Percentiles rank a stretch among this genome's conserved stretches.
Evolutionary conservation across 2,113 vertebrate genomes (phyloP).

Genomic region (Capreolus pygargus): DNA sequence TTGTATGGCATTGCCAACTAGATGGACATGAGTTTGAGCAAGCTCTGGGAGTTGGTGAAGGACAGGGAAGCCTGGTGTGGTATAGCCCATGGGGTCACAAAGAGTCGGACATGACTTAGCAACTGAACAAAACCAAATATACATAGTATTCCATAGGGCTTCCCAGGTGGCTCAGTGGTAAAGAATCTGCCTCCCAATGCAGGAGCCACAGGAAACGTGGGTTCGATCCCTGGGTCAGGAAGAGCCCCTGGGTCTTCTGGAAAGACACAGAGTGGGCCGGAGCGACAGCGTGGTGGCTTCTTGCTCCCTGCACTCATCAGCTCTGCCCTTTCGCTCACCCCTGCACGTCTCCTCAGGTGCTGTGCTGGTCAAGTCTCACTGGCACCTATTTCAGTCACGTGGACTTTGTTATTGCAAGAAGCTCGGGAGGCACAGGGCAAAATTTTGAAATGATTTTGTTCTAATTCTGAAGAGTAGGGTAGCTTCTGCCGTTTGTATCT

Average conservation of each 20-base stretch:
- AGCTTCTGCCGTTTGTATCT: not conserved
- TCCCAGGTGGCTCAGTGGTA: not conserved
- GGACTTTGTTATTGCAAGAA: not conserved
- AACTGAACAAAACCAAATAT: not conserved
- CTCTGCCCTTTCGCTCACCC: too few relatives aligned
- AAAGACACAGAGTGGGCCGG: not conserved
- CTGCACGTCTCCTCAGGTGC: not conserved
- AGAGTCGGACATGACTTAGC: not conserved
- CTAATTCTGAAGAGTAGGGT: not conserved
- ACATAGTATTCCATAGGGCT: not conserved
- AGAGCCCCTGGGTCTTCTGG: not conserved
- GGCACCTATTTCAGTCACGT: not conserved
- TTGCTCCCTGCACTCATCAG: fast-evolving
- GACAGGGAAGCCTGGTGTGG: not conserved
- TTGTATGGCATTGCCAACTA: not conserved
- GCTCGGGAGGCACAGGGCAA: not conserved
- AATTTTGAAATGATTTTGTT: not conserved
- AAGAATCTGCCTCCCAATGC: not conserved
- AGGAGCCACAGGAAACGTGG: not conserved
- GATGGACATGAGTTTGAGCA: not conserved
- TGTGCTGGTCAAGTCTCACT: not conserved
- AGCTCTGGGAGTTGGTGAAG: not conserved
- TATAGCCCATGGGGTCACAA: not conserved
- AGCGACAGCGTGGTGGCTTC: not conserved
- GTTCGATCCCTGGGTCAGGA: not conserved